A percentile compares a stretch with the other conserved stretches of the same genome.
phyloP scores from a whole-genome alignment of 1,140 invertebrate species.

The Rhagoletis zephyria region DNA sequence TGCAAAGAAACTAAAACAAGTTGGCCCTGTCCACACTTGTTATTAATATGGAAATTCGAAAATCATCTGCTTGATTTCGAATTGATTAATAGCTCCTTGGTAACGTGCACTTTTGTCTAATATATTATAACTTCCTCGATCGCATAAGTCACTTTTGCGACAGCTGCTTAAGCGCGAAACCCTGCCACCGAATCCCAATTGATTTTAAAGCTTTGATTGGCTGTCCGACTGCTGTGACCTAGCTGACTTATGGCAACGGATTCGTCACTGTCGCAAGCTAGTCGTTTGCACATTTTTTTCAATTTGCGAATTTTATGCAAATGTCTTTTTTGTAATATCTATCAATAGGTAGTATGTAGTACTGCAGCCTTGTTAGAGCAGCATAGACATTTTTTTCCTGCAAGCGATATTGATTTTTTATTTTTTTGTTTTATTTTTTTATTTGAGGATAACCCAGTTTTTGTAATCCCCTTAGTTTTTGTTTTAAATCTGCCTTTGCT shows the following conservation, averaged over 20 bases:
- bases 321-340: not conserved
- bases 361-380: no score
- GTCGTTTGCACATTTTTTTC: not conserved
- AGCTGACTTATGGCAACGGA: not conserved
- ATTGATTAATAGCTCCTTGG: constrained; percentile 3
- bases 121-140: not conserved
- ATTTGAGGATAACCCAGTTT: no score
- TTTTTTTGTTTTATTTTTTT: no score
- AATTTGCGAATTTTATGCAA: constrained; percentile 32
- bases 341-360: no score
- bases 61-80: not conserved
- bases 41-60: not conserved
- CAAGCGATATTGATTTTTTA: no score
- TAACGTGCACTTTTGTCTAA: not conserved
- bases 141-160: not conserved
- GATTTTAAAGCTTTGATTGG: not conserved
- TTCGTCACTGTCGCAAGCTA: constrained; percentile 2
- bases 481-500: no score
- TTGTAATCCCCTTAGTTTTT: no score
- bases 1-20: constrained; percentile 5
- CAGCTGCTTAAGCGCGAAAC: not conserved
- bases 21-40: constrained; percentile 19
- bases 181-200: not conserved
- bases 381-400: no score
- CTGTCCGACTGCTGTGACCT: not conserved